Evolutionary conservation across 2,888 invertebrate genomes (phyloP).

Genomic region (Hemicrepidius hirtus): DNA sequence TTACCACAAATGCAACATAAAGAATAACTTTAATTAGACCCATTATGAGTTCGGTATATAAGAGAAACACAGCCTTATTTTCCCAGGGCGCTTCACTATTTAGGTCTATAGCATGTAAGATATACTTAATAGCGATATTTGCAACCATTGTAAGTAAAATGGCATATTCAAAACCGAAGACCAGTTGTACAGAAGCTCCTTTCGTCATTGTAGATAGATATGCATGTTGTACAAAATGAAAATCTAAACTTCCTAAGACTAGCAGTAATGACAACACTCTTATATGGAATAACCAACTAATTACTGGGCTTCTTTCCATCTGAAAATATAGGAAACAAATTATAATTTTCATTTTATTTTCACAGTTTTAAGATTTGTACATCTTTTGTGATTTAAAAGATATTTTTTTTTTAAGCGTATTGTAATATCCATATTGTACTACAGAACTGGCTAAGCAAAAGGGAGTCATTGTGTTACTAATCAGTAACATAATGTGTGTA

Average conservation of each 20-base stretch:
- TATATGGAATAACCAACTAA: constrained; percentile 95
- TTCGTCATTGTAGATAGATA: constrained; percentile 94
- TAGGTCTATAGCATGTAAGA: constrained; percentile 90
- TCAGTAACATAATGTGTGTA: no score
- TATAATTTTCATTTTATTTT: no score
- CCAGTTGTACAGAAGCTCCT: constrained; percentile 98
- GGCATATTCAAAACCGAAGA: constrained; percentile 99
- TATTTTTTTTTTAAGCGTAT: no score
- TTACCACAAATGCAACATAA: constrained; percentile 86
- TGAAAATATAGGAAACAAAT: constrained; percentile 69
- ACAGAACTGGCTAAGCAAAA: no score
- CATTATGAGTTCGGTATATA: constrained; percentile 97
- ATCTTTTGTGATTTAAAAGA: no score
- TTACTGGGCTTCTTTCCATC: constrained; percentile 99
- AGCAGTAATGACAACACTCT: constrained; percentile 90
- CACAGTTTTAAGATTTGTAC: no score
- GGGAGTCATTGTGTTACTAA: no score
- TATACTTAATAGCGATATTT: constrained; percentile 95
- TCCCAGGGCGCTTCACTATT: constrained; percentile 98
- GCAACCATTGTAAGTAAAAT: constrained; percentile 94
- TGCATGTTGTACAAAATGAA: constrained; percentile 93
- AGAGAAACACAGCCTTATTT: constrained; percentile 96
- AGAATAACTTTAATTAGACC: constrained; percentile 85
- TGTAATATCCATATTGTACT: no score
- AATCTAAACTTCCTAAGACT: constrained; percentile 88